phyloP scores from a whole-genome alignment of 2,797 vertebrate species.

The Phyllotis vaccarum region DNA sequence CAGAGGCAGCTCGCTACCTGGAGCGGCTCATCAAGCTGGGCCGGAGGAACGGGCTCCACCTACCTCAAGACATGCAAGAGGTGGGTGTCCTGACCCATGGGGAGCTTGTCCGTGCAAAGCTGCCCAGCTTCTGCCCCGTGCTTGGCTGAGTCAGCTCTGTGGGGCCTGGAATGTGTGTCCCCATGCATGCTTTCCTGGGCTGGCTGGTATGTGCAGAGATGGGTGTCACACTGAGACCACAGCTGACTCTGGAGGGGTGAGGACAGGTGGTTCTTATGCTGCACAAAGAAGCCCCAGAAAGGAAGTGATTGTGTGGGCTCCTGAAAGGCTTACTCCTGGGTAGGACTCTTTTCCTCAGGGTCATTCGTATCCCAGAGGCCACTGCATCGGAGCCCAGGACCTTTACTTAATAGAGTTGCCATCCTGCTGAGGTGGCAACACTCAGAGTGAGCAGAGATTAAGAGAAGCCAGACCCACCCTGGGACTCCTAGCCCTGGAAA shows the following conservation, averaged over 20 bases:
- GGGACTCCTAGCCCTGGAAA: neutral
- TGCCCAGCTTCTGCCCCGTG: neutral
- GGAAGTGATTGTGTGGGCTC: neutral
- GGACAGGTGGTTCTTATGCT: neutral
- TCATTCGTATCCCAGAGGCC: neutral
- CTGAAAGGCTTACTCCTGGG: too few species aligned
- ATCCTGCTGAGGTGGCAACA: neutral
- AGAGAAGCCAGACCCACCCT: too few species aligned
- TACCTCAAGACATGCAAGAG: constrained; percentile 92
- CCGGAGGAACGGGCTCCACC: constrained; percentile 95
- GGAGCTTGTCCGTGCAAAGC: neutral
- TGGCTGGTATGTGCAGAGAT: too few species aligned
- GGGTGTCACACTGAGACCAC: too few species aligned
- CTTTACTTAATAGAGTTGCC: neutral
- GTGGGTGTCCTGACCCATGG: constrained; percentile 84
- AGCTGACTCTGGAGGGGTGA: neutral
- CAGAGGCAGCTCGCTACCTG: constrained; percentile 93
- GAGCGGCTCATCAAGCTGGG: constrained; percentile 95
- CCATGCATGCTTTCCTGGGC: neutral
- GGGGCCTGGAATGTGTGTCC: neutral
- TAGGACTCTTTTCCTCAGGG: neutral
- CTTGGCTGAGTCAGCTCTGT: neutral
- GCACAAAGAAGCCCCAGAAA: neutral
- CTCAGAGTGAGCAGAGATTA: too few species aligned
- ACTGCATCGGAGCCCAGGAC: neutral